A percentile compares a stretch with the other conserved stretches of the same genome.
Conservation (phyloP, 2,113 vertebrate genomes). For the Chitala chitala region DNA sequence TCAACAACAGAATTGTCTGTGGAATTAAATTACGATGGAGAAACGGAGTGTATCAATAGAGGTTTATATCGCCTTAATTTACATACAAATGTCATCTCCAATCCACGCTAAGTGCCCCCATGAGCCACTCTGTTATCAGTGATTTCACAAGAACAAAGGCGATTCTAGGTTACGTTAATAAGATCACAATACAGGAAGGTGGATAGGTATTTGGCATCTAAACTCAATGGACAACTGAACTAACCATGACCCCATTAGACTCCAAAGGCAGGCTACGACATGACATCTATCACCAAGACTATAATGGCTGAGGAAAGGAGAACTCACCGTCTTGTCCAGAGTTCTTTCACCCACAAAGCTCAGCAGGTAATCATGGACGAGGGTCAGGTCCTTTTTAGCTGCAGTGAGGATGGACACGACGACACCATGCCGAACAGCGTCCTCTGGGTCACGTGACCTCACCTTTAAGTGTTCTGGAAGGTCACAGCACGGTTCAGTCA, state of each 20-base stretch:
- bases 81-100: neutral
- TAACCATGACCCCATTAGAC: neutral
- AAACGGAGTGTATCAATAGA: neutral
- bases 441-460: constrained; percentile 94
- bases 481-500: no score
- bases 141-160: no score
- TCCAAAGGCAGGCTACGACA: neutral
- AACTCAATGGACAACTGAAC: neutral
- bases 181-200: neutral
- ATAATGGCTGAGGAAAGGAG: neutral
- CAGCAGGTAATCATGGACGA: constrained; percentile 92
- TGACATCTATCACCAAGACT: neutral
- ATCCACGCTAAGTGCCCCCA: neutral
- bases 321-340: constrained; percentile 86
- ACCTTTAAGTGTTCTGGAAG: constrained; percentile 87
- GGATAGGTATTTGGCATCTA: neutral
- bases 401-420: constrained; percentile 98
- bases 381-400: constrained; percentile 92
- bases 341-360: constrained; percentile 96
- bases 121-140: neutral
- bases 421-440: constrained; percentile 95
- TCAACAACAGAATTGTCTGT: neutral
- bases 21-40: constrained; percentile 10
- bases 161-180: no score
- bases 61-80: neutral